Percentiles rank a stretch among this genome's conserved stretches.
Conservation (phyloP, 2,113 vertebrate species). For the Cebidichthys violaceus region DNA sequence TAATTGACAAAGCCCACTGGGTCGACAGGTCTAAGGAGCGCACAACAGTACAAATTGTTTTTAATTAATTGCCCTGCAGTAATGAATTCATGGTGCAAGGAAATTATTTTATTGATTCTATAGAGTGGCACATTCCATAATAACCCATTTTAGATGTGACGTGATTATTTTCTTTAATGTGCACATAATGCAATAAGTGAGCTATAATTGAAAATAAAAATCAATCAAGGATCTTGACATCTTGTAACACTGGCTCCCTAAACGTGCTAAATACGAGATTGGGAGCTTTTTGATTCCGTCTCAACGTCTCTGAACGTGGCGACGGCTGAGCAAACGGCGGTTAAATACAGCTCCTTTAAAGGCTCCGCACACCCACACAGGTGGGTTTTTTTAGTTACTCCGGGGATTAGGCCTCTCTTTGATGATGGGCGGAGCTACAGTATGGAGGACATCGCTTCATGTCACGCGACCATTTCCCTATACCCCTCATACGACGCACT, state of each 20-base stretch:
- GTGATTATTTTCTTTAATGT: slow-evolving; percentile 16
- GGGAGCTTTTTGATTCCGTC: too few relatives aligned
- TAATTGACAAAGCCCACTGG: not conserved
- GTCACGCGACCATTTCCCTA: not conserved
- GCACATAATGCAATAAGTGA: slow-evolving; percentile 5
- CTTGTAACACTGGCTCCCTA: too few relatives aligned
- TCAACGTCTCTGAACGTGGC: too few relatives aligned
- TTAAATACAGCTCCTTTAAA: too few relatives aligned
- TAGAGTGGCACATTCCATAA: slow-evolving; percentile 4
- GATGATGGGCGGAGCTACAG: not conserved
- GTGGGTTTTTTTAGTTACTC: too few relatives aligned
- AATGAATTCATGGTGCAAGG: slow-evolving; percentile 17
- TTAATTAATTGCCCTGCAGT: slow-evolving; percentile 17
- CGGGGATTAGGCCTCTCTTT: too few relatives aligned
- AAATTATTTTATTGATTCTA: slow-evolving; percentile 14
- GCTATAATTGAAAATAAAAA: slow-evolving; percentile 17
- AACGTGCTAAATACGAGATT: too few relatives aligned
- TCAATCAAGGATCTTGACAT: not conserved
- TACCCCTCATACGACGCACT: too few relatives aligned
- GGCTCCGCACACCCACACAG: too few relatives aligned
- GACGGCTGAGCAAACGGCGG: too few relatives aligned
- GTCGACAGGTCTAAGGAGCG: not conserved
- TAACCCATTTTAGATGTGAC: slow-evolving; percentile 1
- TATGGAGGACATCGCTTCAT: not conserved
- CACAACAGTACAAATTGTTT: not conserved